Conservation (phyloP, 2,113 vertebrate genomes). For the Cheilinus undulatus region DNA sequence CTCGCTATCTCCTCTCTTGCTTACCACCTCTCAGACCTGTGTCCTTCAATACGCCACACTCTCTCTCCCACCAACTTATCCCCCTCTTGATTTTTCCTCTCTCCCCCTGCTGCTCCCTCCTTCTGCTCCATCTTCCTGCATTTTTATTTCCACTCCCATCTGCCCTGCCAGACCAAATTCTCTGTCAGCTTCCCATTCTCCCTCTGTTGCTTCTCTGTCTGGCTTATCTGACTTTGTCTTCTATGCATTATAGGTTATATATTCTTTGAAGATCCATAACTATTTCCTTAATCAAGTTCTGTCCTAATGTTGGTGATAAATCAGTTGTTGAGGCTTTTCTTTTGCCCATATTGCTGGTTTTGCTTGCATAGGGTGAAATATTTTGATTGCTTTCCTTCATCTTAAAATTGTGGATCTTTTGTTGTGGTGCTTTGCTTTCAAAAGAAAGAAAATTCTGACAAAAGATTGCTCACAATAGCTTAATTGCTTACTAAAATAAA, state of each 20-base stretch:
- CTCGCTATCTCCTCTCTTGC: constrained; percentile 53
- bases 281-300: not conserved
- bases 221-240: not conserved
- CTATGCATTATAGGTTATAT: not conserved
- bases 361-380: too few relatives aligned
- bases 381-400: too few relatives aligned
- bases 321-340: not conserved
- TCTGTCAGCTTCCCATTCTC: not conserved
- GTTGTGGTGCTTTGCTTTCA: too few relatives aligned
- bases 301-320: not conserved
- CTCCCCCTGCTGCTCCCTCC: constrained; percentile 22
- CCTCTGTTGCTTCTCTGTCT: not conserved
- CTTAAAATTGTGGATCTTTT: too few relatives aligned
- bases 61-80: not conserved
- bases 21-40: constrained; percentile 50
- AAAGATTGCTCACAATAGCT: too few relatives aligned
- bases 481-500: not conserved
- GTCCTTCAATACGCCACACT: constrained; percentile 47
- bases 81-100: not conserved
- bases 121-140: constrained; percentile 10
- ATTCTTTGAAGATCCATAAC: not conserved
- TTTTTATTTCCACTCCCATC: constrained; percentile 24
- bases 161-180: not conserved
- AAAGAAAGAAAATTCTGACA: not conserved
- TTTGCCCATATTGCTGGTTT: too few relatives aligned